Conservation (phyloP, 2,113 vertebrate genomes). For the Tonatia bakeri region DNA sequence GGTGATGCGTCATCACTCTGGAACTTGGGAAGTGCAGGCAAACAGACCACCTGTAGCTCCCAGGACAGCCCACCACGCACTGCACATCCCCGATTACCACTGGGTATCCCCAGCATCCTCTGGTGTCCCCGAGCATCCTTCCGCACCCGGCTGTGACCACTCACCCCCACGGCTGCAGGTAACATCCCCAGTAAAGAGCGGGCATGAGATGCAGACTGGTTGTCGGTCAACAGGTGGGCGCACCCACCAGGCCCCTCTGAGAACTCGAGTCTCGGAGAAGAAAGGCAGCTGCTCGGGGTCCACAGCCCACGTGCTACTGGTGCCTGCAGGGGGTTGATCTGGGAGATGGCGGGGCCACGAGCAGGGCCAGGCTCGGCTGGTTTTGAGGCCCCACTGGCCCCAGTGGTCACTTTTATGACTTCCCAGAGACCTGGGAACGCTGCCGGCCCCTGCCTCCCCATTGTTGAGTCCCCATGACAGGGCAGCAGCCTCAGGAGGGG, state of each 20-base stretch:
- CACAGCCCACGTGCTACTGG: neutral
- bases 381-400: constrained; percentile 8
- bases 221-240: neutral
- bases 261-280: neutral
- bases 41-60: neutral
- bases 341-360: neutral
- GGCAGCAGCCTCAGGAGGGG: neutral
- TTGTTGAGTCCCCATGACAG: neutral
- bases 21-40: neutral
- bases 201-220: neutral
- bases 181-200: neutral
- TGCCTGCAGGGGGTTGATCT: neutral
- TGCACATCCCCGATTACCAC: too few relatives aligned
- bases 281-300: rapidly evolving
- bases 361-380: neutral
- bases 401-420: neutral
- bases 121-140: neutral
- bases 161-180: neutral
- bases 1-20: neutral
- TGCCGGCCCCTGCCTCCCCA: neutral
- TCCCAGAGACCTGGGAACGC: neutral
- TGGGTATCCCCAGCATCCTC: neutral
- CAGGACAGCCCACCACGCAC: neutral
- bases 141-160: neutral
- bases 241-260: neutral